Percentiles rank a stretch among this genome's conserved stretches.
Conservation (phyloP, 2,113 vertebrate genomes). For the Tragelaphus scriptus region DNA sequence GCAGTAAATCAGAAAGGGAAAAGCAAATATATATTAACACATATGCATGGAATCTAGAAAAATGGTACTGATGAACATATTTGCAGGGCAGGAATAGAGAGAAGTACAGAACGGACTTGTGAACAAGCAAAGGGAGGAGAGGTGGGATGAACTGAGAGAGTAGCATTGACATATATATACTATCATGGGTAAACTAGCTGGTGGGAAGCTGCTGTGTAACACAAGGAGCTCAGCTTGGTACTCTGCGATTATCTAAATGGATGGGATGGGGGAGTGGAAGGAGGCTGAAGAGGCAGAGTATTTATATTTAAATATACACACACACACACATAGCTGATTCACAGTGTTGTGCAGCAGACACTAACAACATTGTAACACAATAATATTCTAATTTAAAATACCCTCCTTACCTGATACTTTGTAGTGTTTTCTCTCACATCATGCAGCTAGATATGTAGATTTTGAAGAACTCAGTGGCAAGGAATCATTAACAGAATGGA, state of each 20-base stretch:
- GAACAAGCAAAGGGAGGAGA: not conserved
- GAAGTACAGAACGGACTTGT: not conserved
- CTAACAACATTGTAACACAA: not conserved
- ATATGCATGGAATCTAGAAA: not conserved
- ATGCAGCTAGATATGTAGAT: not conserved
- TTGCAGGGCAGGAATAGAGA: not conserved
- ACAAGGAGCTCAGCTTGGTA: not conserved
- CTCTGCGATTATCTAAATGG: not conserved
- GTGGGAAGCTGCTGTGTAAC: not conserved
- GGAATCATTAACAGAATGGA: not conserved
- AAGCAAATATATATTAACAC: not conserved
- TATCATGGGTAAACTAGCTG: not conserved
- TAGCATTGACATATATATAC: not conserved
- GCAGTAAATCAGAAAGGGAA: not conserved
- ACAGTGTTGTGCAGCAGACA: not conserved
- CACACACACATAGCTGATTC: not conserved
- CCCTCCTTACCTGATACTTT: not conserved
- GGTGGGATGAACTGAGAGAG: not conserved
- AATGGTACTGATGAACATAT: not conserved
- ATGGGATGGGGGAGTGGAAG: not conserved
- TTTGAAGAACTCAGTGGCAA: not conserved
- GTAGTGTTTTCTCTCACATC: not conserved
- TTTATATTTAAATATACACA: not conserved
- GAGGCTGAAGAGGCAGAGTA: not conserved
- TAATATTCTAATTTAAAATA: not conserved